Evolutionary conservation across 1,140 invertebrate genomes (phyloP).

Genomic region (Reticulitermes speratus): DNA sequence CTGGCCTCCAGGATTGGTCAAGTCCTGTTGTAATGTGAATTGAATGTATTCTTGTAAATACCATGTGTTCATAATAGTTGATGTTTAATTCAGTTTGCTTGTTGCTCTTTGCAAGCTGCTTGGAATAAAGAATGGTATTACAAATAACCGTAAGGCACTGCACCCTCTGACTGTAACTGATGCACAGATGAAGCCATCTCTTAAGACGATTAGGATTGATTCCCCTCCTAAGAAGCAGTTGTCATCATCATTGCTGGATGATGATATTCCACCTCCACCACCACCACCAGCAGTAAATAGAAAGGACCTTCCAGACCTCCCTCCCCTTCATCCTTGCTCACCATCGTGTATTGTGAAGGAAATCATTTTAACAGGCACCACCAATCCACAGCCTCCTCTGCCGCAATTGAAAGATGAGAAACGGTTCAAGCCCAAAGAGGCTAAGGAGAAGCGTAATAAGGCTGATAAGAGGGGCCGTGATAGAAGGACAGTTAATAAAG

Average conservation of each 20-base stretch:
- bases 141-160: conserved; percentile 1
- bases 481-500: conserved; percentile 34
- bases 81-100: background rate
- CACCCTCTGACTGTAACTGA: background rate
- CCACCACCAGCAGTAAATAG: background rate
- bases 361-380: background rate
- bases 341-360: background rate
- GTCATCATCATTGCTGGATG: background rate
- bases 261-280: background rate
- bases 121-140: conserved; percentile 3
- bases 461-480: conserved; percentile 44
- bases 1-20: too few relatives aligned
- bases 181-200: background rate
- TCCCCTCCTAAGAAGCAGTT: background rate
- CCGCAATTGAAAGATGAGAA: conserved; percentile 34
- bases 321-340: background rate
- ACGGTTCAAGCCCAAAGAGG: conserved; percentile 42
- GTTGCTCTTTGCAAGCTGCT: background rate
- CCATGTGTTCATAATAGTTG: too few relatives aligned
- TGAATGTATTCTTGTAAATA: too few relatives aligned
- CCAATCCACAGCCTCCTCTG: conserved; percentile 20
- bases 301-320: background rate
- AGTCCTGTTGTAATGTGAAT: too few relatives aligned
- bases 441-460: conserved; percentile 48
- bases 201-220: background rate